A percentile compares a stretch with the other conserved stretches of the same genome.
These are phyloP conservation scores for Agapornis roseicollis DNA, from an alignment of 2,113 vertebrate genomes.

Conservation along the genomic window DNA sequence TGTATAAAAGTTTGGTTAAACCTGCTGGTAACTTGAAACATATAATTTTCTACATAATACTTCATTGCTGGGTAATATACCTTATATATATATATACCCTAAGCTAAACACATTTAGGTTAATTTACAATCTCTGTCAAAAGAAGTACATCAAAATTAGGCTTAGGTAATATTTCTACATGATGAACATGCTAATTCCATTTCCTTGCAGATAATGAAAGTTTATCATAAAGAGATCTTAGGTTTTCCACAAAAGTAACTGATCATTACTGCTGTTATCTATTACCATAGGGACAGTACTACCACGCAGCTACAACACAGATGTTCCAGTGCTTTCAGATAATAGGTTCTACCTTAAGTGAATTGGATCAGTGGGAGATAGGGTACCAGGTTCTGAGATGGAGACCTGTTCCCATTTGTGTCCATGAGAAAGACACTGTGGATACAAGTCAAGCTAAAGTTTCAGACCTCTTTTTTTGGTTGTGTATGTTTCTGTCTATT, in stretches of 20 bases:
- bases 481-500: conserved; percentile 17
- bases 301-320: not conserved
- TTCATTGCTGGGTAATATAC: not conserved
- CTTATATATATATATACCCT: too few species aligned
- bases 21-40: not conserved
- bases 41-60: not conserved
- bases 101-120: not conserved
- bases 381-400: not conserved
- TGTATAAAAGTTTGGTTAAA: not conserved
- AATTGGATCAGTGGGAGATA: not conserved
- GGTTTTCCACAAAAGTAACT: not conserved
- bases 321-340: not conserved
- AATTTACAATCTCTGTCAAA: not conserved
- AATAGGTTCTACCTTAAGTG: not conserved
- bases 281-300: not conserved
- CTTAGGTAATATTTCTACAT: not conserved
- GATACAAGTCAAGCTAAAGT: not conserved
- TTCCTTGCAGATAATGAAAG: not conserved
- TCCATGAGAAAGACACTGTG: not conserved
- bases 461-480: not conserved
- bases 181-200: not conserved
- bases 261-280: not conserved
- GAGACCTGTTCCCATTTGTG: not conserved
- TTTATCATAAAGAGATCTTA: not conserved
- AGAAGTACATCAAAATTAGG: not conserved